A percentile compares a stretch with the other conserved stretches of the same genome.
Evolutionary conservation across 2,113 vertebrate genomes (phyloP).

Genomic region (Physeter macrocephalus): DNA sequence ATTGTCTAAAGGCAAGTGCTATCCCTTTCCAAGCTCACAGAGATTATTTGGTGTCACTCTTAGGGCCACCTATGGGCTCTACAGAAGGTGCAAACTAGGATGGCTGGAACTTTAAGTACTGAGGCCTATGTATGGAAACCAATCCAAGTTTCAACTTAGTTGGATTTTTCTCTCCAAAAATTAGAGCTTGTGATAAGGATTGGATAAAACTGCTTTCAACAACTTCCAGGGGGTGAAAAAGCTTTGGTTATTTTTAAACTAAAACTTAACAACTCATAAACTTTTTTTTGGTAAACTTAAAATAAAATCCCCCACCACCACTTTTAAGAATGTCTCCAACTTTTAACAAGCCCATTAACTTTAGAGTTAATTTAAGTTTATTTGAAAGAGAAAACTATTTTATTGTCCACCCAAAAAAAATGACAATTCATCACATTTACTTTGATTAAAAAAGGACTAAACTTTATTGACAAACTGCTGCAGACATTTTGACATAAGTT

Average conservation of each 20-base stretch:
- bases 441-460: constrained; percentile 95
- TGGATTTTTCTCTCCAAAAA: constrained; percentile 59
- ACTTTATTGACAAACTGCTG: constrained; percentile 98
- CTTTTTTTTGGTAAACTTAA: constrained; percentile 71
- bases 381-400: constrained; percentile 81
- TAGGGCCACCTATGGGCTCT: constrained; percentile 21
- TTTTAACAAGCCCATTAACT: constrained; percentile 82
- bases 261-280: constrained; percentile 74
- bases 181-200: constrained; percentile 51
- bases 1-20: neutral
- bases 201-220: constrained; percentile 60
- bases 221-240: constrained; percentile 87
- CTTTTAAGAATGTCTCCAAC: constrained; percentile 77
- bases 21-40: constrained; percentile 5
- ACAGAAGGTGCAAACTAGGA: neutral
- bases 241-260: constrained; percentile 75
- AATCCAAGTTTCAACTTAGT: constrained; percentile 30
- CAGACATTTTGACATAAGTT: constrained; percentile 94
- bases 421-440: constrained; percentile 95
- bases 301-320: constrained; percentile 70
- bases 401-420: constrained; percentile 85
- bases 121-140: constrained; percentile 31
- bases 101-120: constrained; percentile 30
- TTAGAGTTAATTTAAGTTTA: constrained; percentile 81
- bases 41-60: constrained; percentile 9